Percentiles rank a stretch among this genome's conserved stretches.
phyloP scores from a whole-genome alignment of 2,888 invertebrate genomes.

The Drosophila eohydei region DNA sequence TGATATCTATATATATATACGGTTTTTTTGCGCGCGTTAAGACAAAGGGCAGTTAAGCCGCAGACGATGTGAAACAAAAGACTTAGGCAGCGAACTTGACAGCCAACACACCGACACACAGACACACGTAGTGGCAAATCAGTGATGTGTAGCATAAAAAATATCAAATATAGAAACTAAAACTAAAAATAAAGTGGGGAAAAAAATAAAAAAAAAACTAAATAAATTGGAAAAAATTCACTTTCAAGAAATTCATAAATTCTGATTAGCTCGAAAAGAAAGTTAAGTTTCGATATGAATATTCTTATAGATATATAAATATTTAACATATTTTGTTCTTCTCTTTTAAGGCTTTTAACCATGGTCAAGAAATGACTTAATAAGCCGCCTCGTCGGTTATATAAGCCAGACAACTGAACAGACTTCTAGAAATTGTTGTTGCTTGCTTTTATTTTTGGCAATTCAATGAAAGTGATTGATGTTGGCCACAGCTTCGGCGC shows the following conservation, averaged over 20 bases:
- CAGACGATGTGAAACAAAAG: constrained; percentile 63
- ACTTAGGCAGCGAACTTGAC: constrained; percentile 58
- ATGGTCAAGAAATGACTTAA: constrained; percentile 72
- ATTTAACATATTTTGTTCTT: constrained; percentile 5
- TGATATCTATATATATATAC: constrained; percentile 35
- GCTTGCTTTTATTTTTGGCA: constrained; percentile 40
- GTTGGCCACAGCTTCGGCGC: constrained; percentile 61
- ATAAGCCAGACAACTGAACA: constrained; percentile 36
- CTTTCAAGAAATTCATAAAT: constrained; percentile 59
- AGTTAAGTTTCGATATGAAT: constrained; percentile 45
- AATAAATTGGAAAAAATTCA: constrained; percentile 49
- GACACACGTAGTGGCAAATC: constrained; percentile 27
- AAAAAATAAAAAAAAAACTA: constrained; percentile 1
- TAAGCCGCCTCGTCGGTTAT: constrained; percentile 60
- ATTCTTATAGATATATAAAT: constrained; percentile 10
- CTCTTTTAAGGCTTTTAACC: constrained; percentile 17
- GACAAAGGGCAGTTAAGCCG: constrained; percentile 71
- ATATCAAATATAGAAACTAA: constrained; percentile 9
- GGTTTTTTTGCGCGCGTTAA: constrained; percentile 47
- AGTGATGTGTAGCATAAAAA: constrained; percentile 31
- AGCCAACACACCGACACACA: constrained; percentile 22
- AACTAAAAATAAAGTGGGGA: constrained; percentile 4
- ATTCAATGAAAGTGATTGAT: constrained; percentile 81
- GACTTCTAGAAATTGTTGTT: constrained; percentile 27
- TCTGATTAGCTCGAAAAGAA: constrained; percentile 49